These are phyloP conservation scores for Pantherophis guttatus DNA, from an alignment of 2,113 vertebrate species.

Conservation along the genomic window DNA sequence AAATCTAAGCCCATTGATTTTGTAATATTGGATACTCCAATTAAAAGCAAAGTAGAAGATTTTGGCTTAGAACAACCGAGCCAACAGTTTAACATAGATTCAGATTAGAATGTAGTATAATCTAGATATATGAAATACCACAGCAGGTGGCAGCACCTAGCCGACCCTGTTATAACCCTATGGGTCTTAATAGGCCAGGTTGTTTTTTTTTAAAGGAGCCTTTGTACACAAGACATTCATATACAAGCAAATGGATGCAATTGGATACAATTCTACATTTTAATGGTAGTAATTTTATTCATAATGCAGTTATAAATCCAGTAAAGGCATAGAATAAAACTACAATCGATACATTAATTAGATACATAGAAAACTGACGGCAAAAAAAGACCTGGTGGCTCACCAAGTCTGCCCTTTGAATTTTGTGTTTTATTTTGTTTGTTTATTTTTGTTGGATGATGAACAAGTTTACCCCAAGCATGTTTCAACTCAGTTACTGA, in stretches of 20 bases:
- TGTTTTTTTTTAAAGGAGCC: background rate
- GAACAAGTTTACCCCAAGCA: no score
- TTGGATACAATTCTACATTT: background rate
- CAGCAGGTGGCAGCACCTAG: background rate
- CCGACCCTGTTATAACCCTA: background rate
- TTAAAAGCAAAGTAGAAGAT: background rate
- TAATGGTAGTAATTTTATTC: background rate
- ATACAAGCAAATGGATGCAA: background rate
- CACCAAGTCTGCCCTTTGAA: no score
- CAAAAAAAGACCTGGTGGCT: no score
- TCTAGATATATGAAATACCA: background rate
- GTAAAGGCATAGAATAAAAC: background rate
- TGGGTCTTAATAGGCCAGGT: background rate
- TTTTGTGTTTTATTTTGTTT: no score
- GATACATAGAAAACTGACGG: no score
- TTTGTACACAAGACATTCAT: background rate
- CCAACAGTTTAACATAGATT: background rate
- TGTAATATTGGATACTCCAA: background rate
- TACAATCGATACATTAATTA: background rate
- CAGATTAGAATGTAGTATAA: background rate
- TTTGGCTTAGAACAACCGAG: background rate
- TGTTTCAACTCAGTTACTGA: no score
- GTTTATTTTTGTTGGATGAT: no score
- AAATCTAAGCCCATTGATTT: background rate
- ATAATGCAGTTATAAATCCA: background rate